Conservation (phyloP, 2,888 invertebrate genomes). For the Drosophila falleni region DNA sequence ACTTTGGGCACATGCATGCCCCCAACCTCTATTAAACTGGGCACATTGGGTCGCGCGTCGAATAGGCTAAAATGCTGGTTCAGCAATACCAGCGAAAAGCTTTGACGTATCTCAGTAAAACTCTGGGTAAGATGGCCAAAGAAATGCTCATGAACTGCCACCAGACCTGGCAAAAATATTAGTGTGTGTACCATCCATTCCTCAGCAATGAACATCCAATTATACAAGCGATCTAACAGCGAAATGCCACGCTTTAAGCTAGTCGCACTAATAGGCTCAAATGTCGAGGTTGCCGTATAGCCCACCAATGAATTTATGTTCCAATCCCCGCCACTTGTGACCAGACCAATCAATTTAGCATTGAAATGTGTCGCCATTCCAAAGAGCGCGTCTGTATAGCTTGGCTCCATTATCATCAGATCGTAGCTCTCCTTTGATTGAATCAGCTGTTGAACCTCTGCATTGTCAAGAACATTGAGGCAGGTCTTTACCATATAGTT, state of each 20-base stretch:
- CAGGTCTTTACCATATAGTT: slow-evolving; percentile 21
- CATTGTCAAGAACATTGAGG: slow-evolving; percentile 50
- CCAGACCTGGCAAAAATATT: slow-evolving; percentile 66
- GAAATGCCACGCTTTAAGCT: slow-evolving; percentile 70
- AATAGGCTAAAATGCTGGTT: slow-evolving; percentile 82
- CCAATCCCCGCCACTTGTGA: slow-evolving; percentile 72
- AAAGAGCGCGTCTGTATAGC: slow-evolving; percentile 79
- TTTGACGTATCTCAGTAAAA: slow-evolving; percentile 61
- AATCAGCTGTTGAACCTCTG: slow-evolving; percentile 63
- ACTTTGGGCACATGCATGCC: slow-evolving; percentile 82
- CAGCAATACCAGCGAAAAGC: slow-evolving; percentile 76
- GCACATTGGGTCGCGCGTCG: slow-evolving; percentile 77
- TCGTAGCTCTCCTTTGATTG: slow-evolving; percentile 81
- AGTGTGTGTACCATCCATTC: slow-evolving; percentile 65
- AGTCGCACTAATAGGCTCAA: slow-evolving; percentile 67
- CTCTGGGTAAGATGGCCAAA: slow-evolving; percentile 61
- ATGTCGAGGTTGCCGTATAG: slow-evolving; percentile 69
- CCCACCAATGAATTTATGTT: slow-evolving; percentile 71
- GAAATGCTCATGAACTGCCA: slow-evolving; percentile 52
- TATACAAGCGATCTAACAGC: slow-evolving; percentile 78
- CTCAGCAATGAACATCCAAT: slow-evolving; percentile 65
- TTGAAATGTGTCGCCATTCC: slow-evolving; percentile 79
- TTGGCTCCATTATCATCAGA: slow-evolving; percentile 80
- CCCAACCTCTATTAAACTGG: slow-evolving; percentile 83
- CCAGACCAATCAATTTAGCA: slow-evolving; percentile 74